These are phyloP conservation scores for Argentina silus DNA, from an alignment of 2,797 vertebrate species.

Conservation along the genomic window DNA sequence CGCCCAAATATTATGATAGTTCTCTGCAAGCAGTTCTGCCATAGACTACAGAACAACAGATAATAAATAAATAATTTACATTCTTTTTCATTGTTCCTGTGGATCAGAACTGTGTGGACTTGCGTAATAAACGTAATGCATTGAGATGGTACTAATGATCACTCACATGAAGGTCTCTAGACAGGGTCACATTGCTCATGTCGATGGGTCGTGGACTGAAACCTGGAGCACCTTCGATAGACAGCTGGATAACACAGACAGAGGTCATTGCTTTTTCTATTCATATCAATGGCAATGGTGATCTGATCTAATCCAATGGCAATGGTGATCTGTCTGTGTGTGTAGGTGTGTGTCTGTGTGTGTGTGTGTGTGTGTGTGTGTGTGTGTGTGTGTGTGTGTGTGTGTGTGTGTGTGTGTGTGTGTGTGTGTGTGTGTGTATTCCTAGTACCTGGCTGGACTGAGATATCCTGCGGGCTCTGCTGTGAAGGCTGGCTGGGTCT, in stretches of 20 bases:
- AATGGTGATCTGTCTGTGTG: no score
- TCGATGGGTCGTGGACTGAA: conserved; percentile 93
- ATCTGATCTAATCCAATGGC: no score
- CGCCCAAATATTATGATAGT: conserved; percentile 97
- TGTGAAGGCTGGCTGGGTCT: conserved; percentile 86
- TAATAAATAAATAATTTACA: not conserved
- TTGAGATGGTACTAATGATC: not conserved
- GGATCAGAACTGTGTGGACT: no score
- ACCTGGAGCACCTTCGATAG: conserved; percentile 86
- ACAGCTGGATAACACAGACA: conserved; percentile 73
- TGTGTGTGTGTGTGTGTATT: not conserved
- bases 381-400: not conserved
- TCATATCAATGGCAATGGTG: no score
- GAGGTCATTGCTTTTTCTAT: no score
- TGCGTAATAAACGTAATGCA: not conserved
- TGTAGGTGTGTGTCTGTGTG: not conserved
- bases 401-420: not conserved
- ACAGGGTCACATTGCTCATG: conserved; percentile 96
- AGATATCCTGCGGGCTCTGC: conserved; percentile 87
- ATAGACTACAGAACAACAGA: conserved; percentile 81
- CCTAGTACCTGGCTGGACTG: conserved; percentile 88
- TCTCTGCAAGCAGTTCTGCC: conserved; percentile 96
- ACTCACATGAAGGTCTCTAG: conserved; percentile 91
- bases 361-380: not conserved
- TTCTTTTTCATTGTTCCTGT: not conserved